Conservation (phyloP, 1,140 invertebrate genomes). For the Leptinotarsa texana region DNA sequence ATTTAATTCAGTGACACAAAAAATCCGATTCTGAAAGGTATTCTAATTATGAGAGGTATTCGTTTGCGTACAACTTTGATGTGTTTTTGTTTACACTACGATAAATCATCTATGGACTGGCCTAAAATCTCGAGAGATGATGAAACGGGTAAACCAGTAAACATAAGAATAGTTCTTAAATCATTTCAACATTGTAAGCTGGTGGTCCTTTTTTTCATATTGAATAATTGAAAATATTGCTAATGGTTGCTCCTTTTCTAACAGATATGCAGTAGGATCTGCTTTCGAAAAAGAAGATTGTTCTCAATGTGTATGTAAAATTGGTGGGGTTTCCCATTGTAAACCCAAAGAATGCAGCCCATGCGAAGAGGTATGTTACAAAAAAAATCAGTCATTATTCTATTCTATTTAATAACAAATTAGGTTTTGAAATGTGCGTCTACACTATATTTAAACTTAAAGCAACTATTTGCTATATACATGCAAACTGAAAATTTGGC, state of each 20-base stretch:
- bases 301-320: slow-evolving; percentile 74
- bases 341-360: slow-evolving; percentile 67
- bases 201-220: no score
- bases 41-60: no score
- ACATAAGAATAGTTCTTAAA: no score
- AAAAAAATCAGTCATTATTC: not conserved
- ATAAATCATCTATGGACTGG: no score
- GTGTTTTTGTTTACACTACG: no score
- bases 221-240: no score
- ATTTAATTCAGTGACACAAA: no score
- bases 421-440: not conserved
- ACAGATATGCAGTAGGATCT: slow-evolving; percentile 70
- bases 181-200: no score
- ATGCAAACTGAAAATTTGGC: not conserved
- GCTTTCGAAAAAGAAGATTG: slow-evolving; percentile 72
- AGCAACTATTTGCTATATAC: not conserved
- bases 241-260: slow-evolving; percentile 26
- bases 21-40: no score
- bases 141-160: no score
- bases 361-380: slow-evolving; percentile 57
- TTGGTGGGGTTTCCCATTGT: slow-evolving; percentile 72
- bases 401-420: not conserved
- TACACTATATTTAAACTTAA: not conserved
- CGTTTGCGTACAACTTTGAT: no score
- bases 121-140: no score